phyloP scores from a whole-genome alignment of 1,140 invertebrate species.

The Drosophila suzukii region DNA sequence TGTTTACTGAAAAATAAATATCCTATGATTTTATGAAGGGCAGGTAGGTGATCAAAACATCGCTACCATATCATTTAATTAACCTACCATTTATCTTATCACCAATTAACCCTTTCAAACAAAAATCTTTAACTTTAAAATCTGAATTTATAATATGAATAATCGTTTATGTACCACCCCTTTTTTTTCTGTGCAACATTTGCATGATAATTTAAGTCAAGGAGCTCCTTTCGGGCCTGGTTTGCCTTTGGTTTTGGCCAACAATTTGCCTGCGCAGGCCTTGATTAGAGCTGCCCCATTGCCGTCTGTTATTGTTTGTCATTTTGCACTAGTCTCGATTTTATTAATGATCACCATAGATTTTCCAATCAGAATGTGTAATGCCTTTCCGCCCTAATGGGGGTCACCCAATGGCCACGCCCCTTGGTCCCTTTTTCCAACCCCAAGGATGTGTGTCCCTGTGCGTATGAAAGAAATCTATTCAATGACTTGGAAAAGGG shows the following conservation, averaged over 20 bases:
- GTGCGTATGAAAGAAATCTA: conserved; percentile 42
- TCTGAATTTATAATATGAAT: no score
- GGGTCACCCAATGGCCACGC: conserved; percentile 11
- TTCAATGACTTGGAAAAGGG: conserved; percentile 79
- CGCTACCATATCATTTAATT: no score
- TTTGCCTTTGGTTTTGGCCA: conserved; percentile 20
- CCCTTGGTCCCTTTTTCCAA: conserved; percentile 33
- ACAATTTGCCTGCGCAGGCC: conserved; percentile 42
- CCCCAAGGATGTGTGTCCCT: conserved; percentile 3
- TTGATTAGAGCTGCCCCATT: conserved; percentile 56
- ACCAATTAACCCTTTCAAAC: no score
- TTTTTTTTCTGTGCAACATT: conserved; percentile 17
- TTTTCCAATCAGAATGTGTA: conserved; percentile 73
- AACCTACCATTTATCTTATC: no score
- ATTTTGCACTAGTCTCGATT: conserved; percentile 62
- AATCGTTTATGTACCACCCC: not conserved
- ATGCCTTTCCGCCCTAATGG: conserved; percentile 54
- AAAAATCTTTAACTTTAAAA: no score
- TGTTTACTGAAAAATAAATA: no score
- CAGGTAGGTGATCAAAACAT: no score
- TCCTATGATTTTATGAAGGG: no score
- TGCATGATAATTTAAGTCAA: conserved; percentile 47
- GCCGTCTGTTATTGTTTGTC: conserved; percentile 65
- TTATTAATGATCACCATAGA: conserved; percentile 78
- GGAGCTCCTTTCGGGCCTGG: not conserved